phyloP scores from a whole-genome alignment of 1,140 invertebrate species.

The Leptinotarsa defecta region DNA sequence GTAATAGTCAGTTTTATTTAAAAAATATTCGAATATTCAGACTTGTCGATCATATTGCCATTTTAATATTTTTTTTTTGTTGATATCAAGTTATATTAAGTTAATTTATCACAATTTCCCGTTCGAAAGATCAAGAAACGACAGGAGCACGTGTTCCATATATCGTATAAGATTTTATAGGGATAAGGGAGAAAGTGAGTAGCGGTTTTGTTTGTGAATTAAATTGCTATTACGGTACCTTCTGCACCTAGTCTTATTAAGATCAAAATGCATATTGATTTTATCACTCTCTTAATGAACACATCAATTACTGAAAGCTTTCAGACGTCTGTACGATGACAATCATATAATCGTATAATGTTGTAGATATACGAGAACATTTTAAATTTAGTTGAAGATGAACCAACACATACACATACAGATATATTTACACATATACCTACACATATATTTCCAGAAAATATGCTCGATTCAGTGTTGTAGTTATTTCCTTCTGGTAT shows the following conservation, averaged over 20 bases:
- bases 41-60: no score
- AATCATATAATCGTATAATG: no score
- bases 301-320: neutral
- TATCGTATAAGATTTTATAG: neutral
- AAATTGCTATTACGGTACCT: neutral
- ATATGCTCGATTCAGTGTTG: no score
- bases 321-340: no score
- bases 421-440: no score
- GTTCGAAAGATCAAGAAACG: neutral
- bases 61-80: neutral
- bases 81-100: neutral
- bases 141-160: neutral
- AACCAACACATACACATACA: no score
- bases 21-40: no score
- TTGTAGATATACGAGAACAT: neutral
- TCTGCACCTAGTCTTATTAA: neutral
- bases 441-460: no score
- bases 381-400: no score
- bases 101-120: neutral
- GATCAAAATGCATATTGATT: neutral
- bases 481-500: no score
- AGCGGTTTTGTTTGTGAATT: neutral
- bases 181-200: neutral
- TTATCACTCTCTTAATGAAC: neutral
- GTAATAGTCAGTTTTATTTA: no score